phyloP scores from a whole-genome alignment of 2,888 invertebrate genomes.

The Amiota mariae region DNA sequence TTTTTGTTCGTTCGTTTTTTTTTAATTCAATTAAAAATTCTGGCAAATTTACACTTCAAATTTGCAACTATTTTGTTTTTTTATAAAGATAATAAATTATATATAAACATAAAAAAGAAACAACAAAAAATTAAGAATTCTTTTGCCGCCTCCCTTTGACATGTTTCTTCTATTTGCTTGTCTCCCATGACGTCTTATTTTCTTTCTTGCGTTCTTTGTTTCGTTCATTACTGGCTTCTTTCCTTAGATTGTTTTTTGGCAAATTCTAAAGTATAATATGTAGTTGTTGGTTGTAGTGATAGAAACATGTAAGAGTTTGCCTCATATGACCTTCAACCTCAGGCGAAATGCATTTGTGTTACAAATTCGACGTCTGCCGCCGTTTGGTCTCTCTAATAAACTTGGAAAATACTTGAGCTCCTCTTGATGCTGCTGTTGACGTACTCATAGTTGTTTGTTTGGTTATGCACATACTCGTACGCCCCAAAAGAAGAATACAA shows the following conservation, averaged over 20 bases:
- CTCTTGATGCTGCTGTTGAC: constrained; percentile 12
- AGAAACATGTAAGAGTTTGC: not conserved
- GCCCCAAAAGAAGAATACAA: constrained; percentile 5
- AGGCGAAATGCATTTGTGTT: constrained; percentile 13
- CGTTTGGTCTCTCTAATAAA: not conserved
- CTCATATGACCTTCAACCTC: constrained; percentile 6
- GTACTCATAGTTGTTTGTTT: no score
- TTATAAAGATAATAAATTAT: not conserved
- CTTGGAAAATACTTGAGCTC: constrained; percentile 3
- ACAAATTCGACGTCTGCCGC: not conserved
- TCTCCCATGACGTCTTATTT: not conserved
- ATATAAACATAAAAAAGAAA: not conserved
- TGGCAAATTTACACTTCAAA: constrained; percentile 15
- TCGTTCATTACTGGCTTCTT: not conserved
- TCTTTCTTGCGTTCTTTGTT: no score
- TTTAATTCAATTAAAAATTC: constrained; percentile 14
- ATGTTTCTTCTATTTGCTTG: not conserved
- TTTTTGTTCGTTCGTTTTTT: not conserved
- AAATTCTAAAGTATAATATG: not conserved
- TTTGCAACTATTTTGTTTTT: not conserved
- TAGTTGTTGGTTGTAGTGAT: not conserved
- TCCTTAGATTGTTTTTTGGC: constrained; percentile 2
- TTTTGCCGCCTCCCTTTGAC: not conserved
- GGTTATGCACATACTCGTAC: not conserved
- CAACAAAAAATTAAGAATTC: not conserved